A percentile compares a stretch with the other conserved stretches of the same genome.
phyloP scores from a whole-genome alignment of 2,888 invertebrate species.

The Pemphredon lugubris region DNA sequence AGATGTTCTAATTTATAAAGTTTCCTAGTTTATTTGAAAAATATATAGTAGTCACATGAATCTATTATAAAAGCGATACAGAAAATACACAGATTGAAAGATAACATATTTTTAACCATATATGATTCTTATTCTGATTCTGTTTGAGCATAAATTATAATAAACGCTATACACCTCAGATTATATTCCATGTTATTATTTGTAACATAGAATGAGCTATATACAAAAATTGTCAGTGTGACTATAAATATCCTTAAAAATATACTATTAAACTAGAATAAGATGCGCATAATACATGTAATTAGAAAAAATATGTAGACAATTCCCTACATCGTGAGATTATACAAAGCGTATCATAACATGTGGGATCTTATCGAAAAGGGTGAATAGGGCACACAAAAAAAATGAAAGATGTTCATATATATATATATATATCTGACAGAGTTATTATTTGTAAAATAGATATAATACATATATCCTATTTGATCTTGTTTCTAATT shows the following conservation, averaged over 20 bases:
- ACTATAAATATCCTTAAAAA: slow-evolving; percentile 17
- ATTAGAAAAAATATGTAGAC: slow-evolving; percentile 50
- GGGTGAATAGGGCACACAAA: too few relatives aligned
- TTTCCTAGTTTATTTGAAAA: slow-evolving; percentile 25
- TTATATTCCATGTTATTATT: slow-evolving; percentile 13
- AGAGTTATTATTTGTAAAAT: too few relatives aligned
- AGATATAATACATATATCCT: too few relatives aligned
- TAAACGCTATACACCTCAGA: slow-evolving; percentile 24
- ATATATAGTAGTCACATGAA: slow-evolving; percentile 21
- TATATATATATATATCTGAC: too few relatives aligned
- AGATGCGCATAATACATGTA: slow-evolving; percentile 12
- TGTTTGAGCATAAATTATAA: slow-evolving; percentile 49
- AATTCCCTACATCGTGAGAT: too few relatives aligned
- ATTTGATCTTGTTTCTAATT: too few relatives aligned
- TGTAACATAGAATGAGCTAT: not conserved
- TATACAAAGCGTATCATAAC: too few relatives aligned
- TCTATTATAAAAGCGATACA: slow-evolving; percentile 33
- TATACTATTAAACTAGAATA: slow-evolving; percentile 14
- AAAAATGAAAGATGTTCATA: too few relatives aligned
- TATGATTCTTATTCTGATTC: slow-evolving; percentile 33
- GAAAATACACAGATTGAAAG: slow-evolving; percentile 31
- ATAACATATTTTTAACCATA: slow-evolving; percentile 15
- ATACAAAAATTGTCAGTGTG: slow-evolving; percentile 30
- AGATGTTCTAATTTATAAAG: slow-evolving; percentile 2
- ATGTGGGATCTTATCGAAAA: too few relatives aligned